phyloP scores from a whole-genome alignment of 2,888 invertebrate species.

The Eudemis profundana region DNA sequence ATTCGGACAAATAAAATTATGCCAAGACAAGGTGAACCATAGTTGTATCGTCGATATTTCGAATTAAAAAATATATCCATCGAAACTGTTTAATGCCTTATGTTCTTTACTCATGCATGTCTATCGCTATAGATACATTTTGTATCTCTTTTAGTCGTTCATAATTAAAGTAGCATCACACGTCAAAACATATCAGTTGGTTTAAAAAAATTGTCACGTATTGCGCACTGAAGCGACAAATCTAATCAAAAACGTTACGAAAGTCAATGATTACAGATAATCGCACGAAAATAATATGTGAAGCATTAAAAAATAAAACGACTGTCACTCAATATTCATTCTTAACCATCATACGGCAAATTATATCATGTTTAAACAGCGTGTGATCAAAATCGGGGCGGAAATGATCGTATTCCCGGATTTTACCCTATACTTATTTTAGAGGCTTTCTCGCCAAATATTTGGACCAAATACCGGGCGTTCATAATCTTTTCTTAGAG shows the following conservation, averaged over 20 bases:
- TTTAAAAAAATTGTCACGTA: too few relatives aligned
- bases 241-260: not conserved
- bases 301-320: not conserved
- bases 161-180: too few relatives aligned
- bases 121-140: too few relatives aligned
- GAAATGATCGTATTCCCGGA: not conserved
- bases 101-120: too few relatives aligned
- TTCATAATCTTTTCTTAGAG: constrained; percentile 33
- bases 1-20: too few relatives aligned
- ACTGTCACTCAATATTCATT: constrained; percentile 22
- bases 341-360: constrained; percentile 9
- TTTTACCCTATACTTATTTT: constrained; percentile 24
- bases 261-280: constrained; percentile 2
- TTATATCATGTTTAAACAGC: constrained; percentile 10
- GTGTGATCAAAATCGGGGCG: constrained; percentile 9
- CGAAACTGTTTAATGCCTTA: too few relatives aligned
- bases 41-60: too few relatives aligned
- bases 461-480: constrained; percentile 30
- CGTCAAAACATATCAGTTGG: too few relatives aligned
- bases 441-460: constrained; percentile 20
- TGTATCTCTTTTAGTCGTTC: too few relatives aligned
- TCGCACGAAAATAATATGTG: not conserved
- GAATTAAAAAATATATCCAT: too few relatives aligned
- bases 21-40: too few relatives aligned
- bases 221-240: not conserved